Base-by-base conservation (phyloP, 2,113 vertebrate species). In the Pungitius pungitius region DNA sequence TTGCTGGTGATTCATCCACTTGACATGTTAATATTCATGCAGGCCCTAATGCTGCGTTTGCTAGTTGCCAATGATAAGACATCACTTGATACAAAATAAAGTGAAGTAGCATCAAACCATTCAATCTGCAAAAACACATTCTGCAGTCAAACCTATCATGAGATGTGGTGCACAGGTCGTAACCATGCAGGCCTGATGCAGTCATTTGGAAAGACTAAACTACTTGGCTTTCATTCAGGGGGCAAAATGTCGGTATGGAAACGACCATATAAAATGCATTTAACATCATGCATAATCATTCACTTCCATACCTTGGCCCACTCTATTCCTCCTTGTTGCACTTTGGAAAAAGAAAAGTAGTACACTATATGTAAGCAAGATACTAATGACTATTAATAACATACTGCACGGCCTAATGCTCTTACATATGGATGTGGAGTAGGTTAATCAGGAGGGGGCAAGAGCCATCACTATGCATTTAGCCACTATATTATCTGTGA, bases 281-380 rank as follows among this genome's bases (percentile, higher is more conserved):
- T 81, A 75, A 85, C 55, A 62, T 95, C 96, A 97, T 97, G 96
- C 96, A 96, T 92, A 95, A 75, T 94, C 33, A 35, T 94, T 93
- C 94, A 94, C 93, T 91, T 90, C 95, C 95, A 94, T 99, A 98
- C 96, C 96, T 97, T 95, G 95, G 93, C 94, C 93, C 94, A 94
- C 94, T 96, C 95, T 96, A 96, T 93, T 97, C 95, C 96, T 98
- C 96, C 96, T 96, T 96, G 96, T 95, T 92, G 96, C 96, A 96
- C 96, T 97, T 98, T 95, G 95, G 95, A 93, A 94, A 96, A 93
- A 97, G 94, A 97, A 96, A 35, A 96, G 95, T 94, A 93, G 94
- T 95, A 94, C 92, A 95, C 94, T 88, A 94, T 89, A 92, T 95
- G 95, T 90, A 93, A 87, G 79, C 80, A 85, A 76, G 80, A 78